Evolutionary conservation across 2,888 invertebrate genomes (phyloP).

Genomic region (Brachypalpus laphriformis): DNA sequence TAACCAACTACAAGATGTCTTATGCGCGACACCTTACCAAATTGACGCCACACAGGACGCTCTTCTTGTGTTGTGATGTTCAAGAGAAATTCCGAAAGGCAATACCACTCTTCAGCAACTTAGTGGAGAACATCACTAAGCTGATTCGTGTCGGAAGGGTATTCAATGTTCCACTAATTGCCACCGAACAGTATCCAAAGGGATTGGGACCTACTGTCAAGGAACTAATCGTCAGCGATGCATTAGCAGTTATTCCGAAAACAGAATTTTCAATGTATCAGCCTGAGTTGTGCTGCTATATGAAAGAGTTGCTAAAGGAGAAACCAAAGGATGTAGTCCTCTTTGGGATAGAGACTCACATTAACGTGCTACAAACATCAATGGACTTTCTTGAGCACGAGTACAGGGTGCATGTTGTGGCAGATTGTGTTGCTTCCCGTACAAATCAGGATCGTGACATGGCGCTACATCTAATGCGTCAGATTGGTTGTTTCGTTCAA

Average conservation of each 20-base stretch:
- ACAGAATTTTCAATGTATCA: conserved; percentile 90
- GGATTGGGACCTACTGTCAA: conserved; percentile 89
- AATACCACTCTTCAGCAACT: conserved; percentile 89
- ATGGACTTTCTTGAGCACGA: conserved; percentile 86
- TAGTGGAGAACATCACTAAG: conserved; percentile 88
- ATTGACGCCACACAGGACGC: conserved; percentile 85
- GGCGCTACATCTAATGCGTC: conserved; percentile 88
- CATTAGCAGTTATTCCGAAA: conserved; percentile 87
- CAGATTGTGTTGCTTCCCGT: conserved; percentile 90
- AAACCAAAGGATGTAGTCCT: conserved; percentile 85
- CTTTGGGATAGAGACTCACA: conserved; percentile 89
- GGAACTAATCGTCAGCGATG: conserved; percentile 86
- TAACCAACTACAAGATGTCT: background rate
- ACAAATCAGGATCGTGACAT: conserved; percentile 87
- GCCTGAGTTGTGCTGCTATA: conserved; percentile 85
- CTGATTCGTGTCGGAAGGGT: conserved; percentile 87
- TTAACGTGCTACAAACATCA: conserved; percentile 91
- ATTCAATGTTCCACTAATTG: conserved; percentile 86
- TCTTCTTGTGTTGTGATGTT: conserved; percentile 91
- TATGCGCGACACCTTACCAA: conserved; percentile 75
- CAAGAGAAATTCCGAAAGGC: conserved; percentile 91
- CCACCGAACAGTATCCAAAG: conserved; percentile 89
- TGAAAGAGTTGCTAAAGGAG: conserved; percentile 83
- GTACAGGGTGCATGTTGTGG: conserved; percentile 88
- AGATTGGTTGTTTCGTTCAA: conserved; percentile 90